Percentiles rank a stretch among this genome's conserved stretches.
phyloP scores from a whole-genome alignment of 2,888 invertebrate species.

The Emesis furor region DNA sequence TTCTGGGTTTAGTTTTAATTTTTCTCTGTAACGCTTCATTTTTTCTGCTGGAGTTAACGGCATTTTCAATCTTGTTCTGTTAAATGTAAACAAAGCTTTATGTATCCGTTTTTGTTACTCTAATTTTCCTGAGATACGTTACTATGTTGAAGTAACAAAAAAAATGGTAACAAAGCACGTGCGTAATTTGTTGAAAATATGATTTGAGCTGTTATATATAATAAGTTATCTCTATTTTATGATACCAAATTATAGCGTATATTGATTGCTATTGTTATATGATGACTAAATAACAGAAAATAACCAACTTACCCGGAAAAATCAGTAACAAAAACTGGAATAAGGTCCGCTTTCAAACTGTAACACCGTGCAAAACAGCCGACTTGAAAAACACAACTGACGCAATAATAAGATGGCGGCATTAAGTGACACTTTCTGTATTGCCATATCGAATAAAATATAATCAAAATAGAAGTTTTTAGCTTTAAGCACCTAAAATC shows the following conservation, averaged over 20 bases:
- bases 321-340: background rate
- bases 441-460: background rate
- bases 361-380: background rate
- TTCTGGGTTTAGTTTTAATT: background rate
- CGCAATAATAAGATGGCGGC: background rate
- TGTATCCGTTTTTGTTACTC: background rate
- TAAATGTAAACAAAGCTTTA: constrained; percentile 3
- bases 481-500: background rate
- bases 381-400: background rate
- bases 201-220: background rate
- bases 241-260: background rate
- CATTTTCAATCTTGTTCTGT: background rate
- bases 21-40: background rate
- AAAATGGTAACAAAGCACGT: background rate
- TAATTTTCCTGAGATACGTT: background rate
- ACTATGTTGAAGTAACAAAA: background rate
- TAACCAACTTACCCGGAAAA: background rate
- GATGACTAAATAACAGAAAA: background rate
- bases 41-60: background rate
- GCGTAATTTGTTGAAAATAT: background rate
- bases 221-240: background rate
- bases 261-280: background rate
- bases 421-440: background rate
- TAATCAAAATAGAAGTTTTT: background rate
- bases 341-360: background rate